Percentiles rank a stretch among this genome's conserved stretches.
Evolutionary conservation across 2,113 vertebrate genomes (phyloP).

Genomic region (Nibea albiflora): DNA sequence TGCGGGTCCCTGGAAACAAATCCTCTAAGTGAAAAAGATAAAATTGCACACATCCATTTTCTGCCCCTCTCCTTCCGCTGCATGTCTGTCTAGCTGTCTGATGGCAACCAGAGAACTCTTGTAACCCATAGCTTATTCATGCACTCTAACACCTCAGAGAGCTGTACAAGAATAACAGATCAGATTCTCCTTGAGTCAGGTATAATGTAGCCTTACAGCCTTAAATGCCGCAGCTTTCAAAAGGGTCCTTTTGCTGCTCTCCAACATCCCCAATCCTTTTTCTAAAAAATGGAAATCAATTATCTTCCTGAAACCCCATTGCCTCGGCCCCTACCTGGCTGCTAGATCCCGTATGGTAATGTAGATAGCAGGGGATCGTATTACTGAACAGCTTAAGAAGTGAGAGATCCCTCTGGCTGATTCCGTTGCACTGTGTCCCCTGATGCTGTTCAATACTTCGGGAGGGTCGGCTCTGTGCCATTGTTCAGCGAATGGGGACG

Average conservation of each 20-base stretch:
- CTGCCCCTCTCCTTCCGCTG: conserved; percentile 13
- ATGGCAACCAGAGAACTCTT: conserved; percentile 66
- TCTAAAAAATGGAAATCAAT: conserved; percentile 68
- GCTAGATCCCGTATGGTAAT: conserved; percentile 65
- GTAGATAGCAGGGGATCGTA: conserved; percentile 70
- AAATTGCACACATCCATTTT: conserved; percentile 61
- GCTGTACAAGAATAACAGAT: conserved; percentile 72
- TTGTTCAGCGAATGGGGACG: conserved; percentile 74
- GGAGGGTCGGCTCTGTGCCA: conserved; percentile 68
- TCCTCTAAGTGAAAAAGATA: conserved; percentile 47
- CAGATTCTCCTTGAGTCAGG: conserved; percentile 69
- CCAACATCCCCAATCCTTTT: conserved; percentile 57
- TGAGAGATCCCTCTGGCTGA: conserved; percentile 68
- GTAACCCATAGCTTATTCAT: conserved; percentile 78
- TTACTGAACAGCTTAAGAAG: conserved; percentile 75
- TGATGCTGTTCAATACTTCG: conserved; percentile 56
- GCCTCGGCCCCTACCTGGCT: conserved; percentile 56
- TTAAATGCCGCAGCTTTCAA: conserved; percentile 66
- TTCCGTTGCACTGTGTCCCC: conserved; percentile 73
- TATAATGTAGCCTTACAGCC: conserved; percentile 70
- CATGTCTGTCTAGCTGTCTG: conserved; percentile 58
- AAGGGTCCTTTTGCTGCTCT: conserved; percentile 37
- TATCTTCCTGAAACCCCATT: conserved; percentile 50
- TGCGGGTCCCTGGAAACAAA: conserved; percentile 34
- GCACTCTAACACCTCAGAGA: conserved; percentile 70